A percentile compares a stretch with the other conserved stretches of the same genome.
phyloP scores from a whole-genome alignment of 2,797 vertebrate species.

The Miichthys miiuy region DNA sequence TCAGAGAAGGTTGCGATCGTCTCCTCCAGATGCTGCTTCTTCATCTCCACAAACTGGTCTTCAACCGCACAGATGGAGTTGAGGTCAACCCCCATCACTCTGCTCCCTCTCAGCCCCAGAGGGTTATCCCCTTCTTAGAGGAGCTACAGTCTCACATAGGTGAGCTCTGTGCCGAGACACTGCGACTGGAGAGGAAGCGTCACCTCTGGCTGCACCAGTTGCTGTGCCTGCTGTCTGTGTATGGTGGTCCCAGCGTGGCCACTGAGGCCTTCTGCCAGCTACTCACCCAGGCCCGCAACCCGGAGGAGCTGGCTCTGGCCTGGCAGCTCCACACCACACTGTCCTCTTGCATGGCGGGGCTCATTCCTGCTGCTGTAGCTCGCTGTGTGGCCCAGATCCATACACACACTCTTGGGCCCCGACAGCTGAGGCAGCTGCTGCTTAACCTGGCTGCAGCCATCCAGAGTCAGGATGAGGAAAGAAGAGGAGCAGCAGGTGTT shows the following conservation, averaged over 20 bases:
- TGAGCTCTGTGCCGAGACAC: conserved; percentile 90
- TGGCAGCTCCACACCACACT: conserved; percentile 90
- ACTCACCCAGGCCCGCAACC: conserved; percentile 89
- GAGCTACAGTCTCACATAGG: conserved; percentile 88
- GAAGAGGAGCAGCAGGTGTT: conserved; percentile 58
- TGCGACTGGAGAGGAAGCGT: conserved; percentile 91
- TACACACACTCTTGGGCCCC: conserved; percentile 87
- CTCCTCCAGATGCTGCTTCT: conserved; percentile 92
- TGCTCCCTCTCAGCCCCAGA: conserved; percentile 68
- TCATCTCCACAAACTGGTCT: conserved; percentile 93
- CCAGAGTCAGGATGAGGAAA: conserved; percentile 86
- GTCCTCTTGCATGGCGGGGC: conserved; percentile 88
- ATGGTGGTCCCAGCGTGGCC: conserved; percentile 89
- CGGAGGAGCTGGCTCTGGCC: conserved; percentile 91
- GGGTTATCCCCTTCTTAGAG: conserved; percentile 91
- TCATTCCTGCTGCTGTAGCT: conserved; percentile 87
- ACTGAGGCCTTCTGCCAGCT: conserved; percentile 92
- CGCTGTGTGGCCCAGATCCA: conserved; percentile 92
- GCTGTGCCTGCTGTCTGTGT: conserved; percentile 90
- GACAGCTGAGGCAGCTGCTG: conserved; percentile 88
- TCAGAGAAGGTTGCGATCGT: conserved; percentile 94
- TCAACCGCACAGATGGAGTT: conserved; percentile 82
- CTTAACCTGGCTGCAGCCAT: conserved; percentile 89
- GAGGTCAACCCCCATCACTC: conserved; percentile 70
- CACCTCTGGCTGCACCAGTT: conserved; percentile 96